Conservation (phyloP, 2,888 invertebrate genomes). For the Macrophya annulata region DNA sequence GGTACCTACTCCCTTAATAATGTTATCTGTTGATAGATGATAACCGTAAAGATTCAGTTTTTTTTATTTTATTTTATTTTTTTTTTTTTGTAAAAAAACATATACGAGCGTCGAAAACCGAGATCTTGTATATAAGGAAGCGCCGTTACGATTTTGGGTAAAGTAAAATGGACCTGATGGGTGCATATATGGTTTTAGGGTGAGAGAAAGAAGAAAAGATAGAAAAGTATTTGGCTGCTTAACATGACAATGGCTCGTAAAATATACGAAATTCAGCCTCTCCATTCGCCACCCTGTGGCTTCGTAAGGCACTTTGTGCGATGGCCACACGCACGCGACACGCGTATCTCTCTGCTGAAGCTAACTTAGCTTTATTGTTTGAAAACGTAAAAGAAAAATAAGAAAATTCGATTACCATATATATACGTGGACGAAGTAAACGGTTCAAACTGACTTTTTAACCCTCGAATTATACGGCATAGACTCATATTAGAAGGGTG, state of each 20-base stretch:
- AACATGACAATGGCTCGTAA: conserved; percentile 68
- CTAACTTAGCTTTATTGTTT: conserved; percentile 33
- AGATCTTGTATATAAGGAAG: background rate
- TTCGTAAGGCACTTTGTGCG: conserved; percentile 36
- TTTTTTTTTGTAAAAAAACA: background rate
- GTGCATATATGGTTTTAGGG: background rate
- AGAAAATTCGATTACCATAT: background rate
- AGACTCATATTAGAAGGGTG: background rate
- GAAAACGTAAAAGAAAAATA: background rate
- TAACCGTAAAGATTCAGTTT: background rate
- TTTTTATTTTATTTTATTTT: background rate
- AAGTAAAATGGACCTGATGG: background rate
- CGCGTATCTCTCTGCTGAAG: background rate
- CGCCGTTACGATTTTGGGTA: background rate
- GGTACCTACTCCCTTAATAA: too few species aligned
- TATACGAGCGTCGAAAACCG: background rate
- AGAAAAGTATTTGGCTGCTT: conserved; percentile 62
- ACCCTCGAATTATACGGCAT: background rate
- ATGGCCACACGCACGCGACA: conserved; percentile 46
- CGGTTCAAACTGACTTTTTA: background rate
- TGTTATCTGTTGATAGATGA: background rate
- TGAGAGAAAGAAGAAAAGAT: background rate
- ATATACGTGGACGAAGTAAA: background rate
- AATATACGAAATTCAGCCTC: conserved; percentile 63
- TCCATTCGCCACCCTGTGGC: conserved; percentile 60